A percentile compares a stretch with the other conserved stretches of the same genome.
Conservation (phyloP, 2,888 invertebrate species). For the Epinotia brunnichana region DNA sequence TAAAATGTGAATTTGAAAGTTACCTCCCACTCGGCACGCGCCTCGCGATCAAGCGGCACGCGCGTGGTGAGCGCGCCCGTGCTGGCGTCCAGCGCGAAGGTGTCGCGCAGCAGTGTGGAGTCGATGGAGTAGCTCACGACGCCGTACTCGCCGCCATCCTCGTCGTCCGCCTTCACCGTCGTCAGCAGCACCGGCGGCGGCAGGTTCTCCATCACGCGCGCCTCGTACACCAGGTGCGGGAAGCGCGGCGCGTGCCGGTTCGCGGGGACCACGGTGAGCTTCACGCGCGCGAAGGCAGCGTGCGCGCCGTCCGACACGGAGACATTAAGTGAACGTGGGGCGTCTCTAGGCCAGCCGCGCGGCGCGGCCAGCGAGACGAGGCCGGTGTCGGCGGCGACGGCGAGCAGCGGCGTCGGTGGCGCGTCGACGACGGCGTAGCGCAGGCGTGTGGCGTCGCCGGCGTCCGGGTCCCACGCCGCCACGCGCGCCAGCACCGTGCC, state of each 20-base stretch:
- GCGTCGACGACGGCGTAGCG: slow-evolving; percentile 89
- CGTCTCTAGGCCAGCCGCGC: slow-evolving; percentile 86
- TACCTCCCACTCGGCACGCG: slow-evolving; percentile 74
- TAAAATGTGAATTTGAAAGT: not conserved
- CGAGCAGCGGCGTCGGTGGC: slow-evolving; percentile 54
- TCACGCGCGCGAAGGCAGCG: slow-evolving; percentile 92
- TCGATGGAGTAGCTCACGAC: slow-evolving; percentile 90
- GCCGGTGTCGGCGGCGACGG: slow-evolving; percentile 64
- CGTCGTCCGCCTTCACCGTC: slow-evolving; percentile 91
- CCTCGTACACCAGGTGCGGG: slow-evolving; percentile 89
- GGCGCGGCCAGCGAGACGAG: slow-evolving; percentile 88
- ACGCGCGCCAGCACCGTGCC: slow-evolving; percentile 95
- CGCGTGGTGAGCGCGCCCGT: slow-evolving; percentile 89
- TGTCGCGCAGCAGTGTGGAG: slow-evolving; percentile 88
- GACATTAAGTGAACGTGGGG: slow-evolving; percentile 88
- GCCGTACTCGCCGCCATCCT: slow-evolving; percentile 91
- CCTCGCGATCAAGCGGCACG: slow-evolving; percentile 89
- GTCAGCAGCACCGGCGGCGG: slow-evolving; percentile 89
- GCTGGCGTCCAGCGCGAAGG: slow-evolving; percentile 88
- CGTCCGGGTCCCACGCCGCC: slow-evolving; percentile 94
- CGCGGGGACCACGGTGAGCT: slow-evolving; percentile 90
- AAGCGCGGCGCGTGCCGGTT: slow-evolving; percentile 92
- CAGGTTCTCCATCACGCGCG: slow-evolving; percentile 91
- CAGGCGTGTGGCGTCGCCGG: slow-evolving; percentile 88
- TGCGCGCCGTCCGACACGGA: slow-evolving; percentile 98